Evolutionary conservation across 2,888 invertebrate species (phyloP), one percentile per base, ranked within the genome.

Genomic region (Morpho helenor): DNA sequence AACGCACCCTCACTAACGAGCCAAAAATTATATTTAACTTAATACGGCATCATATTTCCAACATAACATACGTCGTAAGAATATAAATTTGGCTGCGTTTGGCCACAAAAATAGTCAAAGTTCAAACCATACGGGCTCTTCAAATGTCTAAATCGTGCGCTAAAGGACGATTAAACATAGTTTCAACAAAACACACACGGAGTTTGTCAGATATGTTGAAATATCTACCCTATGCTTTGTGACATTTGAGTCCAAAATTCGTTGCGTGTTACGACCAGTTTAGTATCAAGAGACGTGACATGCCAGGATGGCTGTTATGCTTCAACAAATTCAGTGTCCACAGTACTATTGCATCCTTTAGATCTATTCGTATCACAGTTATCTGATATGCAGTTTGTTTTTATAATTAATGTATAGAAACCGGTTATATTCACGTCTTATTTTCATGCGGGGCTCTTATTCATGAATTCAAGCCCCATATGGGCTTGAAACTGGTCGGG

Each of bases 321-420:
- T 77, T 78, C 72, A 80, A 74, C 74, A 68, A 78, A 71, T 83
- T 80, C 75, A 79, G 76, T 78, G 73, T 66, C 73, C 75, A 74
- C 77, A 74, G 75, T 73, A 59, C 57, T 53, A 57, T 52, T 60
- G 72, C 72, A 75, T 78, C 77, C 74, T 77, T 74, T 70, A 72
- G 72, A 61, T 55, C 56, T 61, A 53, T 60, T 60, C 56, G 55
- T 46, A 47, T 58, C 31, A 60, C 43, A 53, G 53, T 51, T 52
- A 57, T 57, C 56, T 57, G 57, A 61, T 56, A 61, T 51, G 44
- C 3, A 8, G 43, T 23, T 57, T 48, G 47, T 49, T 41, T 41
- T 31, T 31, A 31, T 31, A 31, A 31, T 16, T 16, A 16, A 16
- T 16, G 16, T 16, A 16, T 16, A 16, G 16, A 16, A 16, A 16